Evolutionary conservation across 2,888 invertebrate species (phyloP).

Genomic region (Didymodactylos carnosus): DNA sequence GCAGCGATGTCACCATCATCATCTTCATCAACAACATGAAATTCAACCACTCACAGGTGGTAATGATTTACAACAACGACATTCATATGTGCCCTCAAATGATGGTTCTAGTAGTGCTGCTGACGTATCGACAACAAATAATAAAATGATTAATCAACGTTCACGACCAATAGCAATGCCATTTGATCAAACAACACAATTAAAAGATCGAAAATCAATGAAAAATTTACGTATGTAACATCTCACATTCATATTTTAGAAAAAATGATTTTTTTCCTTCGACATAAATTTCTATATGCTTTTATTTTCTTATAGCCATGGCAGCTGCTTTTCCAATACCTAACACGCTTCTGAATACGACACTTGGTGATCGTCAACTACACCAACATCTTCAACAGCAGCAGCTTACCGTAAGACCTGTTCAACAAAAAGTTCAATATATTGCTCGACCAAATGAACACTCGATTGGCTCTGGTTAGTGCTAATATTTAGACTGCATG

Average conservation of each 20-base stretch:
- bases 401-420: not conserved
- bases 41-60: not conserved
- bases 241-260: no score
- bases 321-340: not conserved
- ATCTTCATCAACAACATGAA: not conserved
- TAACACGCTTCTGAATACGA: not conserved
- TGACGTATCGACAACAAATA: not conserved
- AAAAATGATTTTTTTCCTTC: no score
- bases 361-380: not conserved
- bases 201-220: not conserved
- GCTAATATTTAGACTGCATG: no score
- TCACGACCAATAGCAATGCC: not conserved
- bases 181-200: not conserved
- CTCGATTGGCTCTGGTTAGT: not conserved
- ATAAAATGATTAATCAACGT: not conserved
- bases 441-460: not conserved
- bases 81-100: not conserved
- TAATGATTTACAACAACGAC: not conserved
- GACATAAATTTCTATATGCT: no score
- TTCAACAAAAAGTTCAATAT: slow-evolving; percentile 1
- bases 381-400: not conserved
- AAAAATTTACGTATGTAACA: not conserved
- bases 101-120: not conserved
- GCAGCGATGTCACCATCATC: not conserved
- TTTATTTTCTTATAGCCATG: not conserved